Percentiles rank a stretch among this genome's conserved stretches.
Evolutionary conservation across 2,113 vertebrate genomes (phyloP).

Genomic region (Mesocricetus auratus): DNA sequence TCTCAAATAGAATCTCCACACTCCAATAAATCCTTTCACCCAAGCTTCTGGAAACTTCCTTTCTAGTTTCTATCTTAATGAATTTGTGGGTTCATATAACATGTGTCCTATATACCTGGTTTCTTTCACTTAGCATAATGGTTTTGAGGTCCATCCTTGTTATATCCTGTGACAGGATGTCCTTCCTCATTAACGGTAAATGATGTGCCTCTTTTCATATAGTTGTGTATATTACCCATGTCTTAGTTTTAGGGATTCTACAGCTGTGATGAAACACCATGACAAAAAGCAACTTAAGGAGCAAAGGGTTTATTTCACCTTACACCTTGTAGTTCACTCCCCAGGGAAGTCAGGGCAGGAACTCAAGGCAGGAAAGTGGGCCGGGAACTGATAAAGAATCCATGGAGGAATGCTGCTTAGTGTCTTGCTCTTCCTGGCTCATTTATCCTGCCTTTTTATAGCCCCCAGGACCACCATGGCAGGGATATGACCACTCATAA

Average conservation of each 20-base stretch:
- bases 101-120: not conserved
- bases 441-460: no score
- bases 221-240: not conserved
- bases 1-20: not conserved
- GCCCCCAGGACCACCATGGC: no score
- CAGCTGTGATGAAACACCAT: not conserved
- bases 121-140: not conserved
- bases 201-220: not conserved
- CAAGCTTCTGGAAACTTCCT: not conserved
- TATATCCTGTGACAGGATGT: not conserved
- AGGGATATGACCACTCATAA: no score
- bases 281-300: not conserved
- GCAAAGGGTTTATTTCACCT: no score
- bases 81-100: not conserved
- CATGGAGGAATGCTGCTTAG: no score
- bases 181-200: not conserved
- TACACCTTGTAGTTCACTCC: no score
- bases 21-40: not conserved
- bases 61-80: not conserved
- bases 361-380: no score
- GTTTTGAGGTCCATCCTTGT: not conserved
- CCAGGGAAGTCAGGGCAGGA: no score
- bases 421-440: no score
- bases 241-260: not conserved
- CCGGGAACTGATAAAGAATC: no score